Evolutionary conservation across 1,140 invertebrate genomes (phyloP).

Genomic region (Bombus difficillimus): DNA sequence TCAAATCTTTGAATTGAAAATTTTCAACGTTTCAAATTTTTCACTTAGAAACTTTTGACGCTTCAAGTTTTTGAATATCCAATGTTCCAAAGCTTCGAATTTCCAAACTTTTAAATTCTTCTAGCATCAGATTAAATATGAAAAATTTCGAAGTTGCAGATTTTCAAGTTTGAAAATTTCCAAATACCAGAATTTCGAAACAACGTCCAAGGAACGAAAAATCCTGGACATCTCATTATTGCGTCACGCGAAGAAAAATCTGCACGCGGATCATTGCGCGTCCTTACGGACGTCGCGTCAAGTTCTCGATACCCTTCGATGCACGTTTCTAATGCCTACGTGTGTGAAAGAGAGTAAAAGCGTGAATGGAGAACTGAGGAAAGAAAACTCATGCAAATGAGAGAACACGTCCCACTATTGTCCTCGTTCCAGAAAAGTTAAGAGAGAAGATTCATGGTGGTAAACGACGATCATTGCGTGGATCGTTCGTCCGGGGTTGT

Average conservation of each 20-base stretch:
- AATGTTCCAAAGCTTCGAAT: too few relatives aligned
- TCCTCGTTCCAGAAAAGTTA: conserved; percentile 16
- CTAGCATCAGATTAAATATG: too few relatives aligned
- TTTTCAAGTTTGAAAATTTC: too few relatives aligned
- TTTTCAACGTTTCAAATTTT: background rate
- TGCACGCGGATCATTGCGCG: too few relatives aligned
- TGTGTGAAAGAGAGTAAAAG: conserved; percentile 26
- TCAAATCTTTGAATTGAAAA: background rate
- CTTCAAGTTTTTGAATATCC: too few relatives aligned
- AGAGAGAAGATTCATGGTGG: background rate
- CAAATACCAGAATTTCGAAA: too few relatives aligned
- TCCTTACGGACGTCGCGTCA: too few relatives aligned
- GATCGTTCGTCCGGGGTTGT: conserved; percentile 31
- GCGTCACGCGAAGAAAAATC: too few relatives aligned
- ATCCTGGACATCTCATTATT: too few relatives aligned
- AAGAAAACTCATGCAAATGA: conserved; percentile 56
- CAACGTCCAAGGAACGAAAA: too few relatives aligned
- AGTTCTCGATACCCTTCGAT: background rate
- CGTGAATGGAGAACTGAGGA: background rate
- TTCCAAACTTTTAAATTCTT: too few relatives aligned
- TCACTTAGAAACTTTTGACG: background rate
- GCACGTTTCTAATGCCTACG: conserved; percentile 11
- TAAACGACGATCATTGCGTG: conserved; percentile 32
- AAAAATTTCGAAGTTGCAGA: too few relatives aligned
- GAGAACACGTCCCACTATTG: conserved; percentile 42